Percentiles rank a stretch among this genome's conserved stretches.
phyloP scores from a whole-genome alignment of 2,113 vertebrate species.

The Tympanuchus pallidicinctus region DNA sequence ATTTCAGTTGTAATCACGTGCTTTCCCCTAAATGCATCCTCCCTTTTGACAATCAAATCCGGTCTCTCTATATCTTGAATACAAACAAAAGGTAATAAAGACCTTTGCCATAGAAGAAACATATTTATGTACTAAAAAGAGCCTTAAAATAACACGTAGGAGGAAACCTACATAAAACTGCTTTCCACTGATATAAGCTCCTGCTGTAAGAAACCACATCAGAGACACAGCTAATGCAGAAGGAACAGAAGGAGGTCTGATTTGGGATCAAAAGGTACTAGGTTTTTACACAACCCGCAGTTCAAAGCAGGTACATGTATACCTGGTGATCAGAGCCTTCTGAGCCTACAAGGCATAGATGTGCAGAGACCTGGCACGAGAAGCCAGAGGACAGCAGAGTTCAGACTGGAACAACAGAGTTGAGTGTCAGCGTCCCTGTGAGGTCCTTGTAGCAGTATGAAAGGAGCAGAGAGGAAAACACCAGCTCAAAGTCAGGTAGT shows the following conservation, averaged over 20 bases:
- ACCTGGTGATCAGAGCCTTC: neutral
- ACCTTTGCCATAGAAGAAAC: neutral
- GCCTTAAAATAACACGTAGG: neutral
- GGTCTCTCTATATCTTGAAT: neutral
- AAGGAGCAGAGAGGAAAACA: neutral
- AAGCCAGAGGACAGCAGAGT: neutral
- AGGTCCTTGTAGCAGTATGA: neutral
- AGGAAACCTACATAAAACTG: neutral
- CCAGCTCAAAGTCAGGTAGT: too few species aligned
- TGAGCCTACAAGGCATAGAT: neutral
- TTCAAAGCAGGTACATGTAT: neutral
- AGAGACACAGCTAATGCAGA: neutral
- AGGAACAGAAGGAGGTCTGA: neutral
- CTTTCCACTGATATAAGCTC: neutral
- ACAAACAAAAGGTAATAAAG: neutral
- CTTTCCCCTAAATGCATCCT: neutral
- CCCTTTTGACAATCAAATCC: neutral
- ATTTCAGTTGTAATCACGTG: neutral
- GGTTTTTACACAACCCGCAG: neutral
- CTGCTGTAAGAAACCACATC: neutral
- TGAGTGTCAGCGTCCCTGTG: neutral
- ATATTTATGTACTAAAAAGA: neutral
- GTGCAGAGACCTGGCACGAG: neutral
- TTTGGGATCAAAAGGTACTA: neutral
- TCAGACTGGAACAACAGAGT: neutral